Evolutionary conservation across 2,888 invertebrate genomes (phyloP).

Genomic region (Sicus ferrugineus): DNA sequence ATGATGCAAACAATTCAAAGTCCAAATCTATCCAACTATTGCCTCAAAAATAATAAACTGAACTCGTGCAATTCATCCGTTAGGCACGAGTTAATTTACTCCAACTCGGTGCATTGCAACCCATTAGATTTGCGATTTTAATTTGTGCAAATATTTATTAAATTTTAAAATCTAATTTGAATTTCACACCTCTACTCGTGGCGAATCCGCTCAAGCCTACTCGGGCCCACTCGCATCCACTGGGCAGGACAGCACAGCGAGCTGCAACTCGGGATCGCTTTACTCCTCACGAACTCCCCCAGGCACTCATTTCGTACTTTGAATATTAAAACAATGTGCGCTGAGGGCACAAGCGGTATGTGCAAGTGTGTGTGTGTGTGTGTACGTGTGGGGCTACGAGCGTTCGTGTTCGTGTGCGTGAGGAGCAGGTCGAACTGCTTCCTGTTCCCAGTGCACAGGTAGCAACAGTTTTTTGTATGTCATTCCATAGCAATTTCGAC

Average conservation of each 20-base stretch:
- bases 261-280: not conserved
- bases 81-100: no score
- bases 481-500: slow-evolving; percentile 28
- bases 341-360: slow-evolving; percentile 11
- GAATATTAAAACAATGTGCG: slow-evolving; percentile 39
- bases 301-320: slow-evolving; percentile 22
- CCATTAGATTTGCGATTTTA: slow-evolving; percentile 46
- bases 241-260: no score
- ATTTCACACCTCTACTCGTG: slow-evolving; percentile 46
- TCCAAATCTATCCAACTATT: no score
- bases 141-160: slow-evolving; percentile 54
- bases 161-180: slow-evolving; percentile 59
- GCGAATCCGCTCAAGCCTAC: not conserved
- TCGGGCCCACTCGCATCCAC: not conserved
- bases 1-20: no score
- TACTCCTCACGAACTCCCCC: slow-evolving; percentile 3
- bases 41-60: no score
- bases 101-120: not conserved
- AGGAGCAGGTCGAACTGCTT: not conserved
- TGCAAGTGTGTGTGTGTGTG: not conserved
- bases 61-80: no score
- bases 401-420: slow-evolving; percentile 4
- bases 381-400: not conserved
- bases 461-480: slow-evolving; percentile 35
- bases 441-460: slow-evolving; percentile 18